Base-by-base conservation (phyloP, 2,888 invertebrate genomes). In the Baccha elongata region DNA sequence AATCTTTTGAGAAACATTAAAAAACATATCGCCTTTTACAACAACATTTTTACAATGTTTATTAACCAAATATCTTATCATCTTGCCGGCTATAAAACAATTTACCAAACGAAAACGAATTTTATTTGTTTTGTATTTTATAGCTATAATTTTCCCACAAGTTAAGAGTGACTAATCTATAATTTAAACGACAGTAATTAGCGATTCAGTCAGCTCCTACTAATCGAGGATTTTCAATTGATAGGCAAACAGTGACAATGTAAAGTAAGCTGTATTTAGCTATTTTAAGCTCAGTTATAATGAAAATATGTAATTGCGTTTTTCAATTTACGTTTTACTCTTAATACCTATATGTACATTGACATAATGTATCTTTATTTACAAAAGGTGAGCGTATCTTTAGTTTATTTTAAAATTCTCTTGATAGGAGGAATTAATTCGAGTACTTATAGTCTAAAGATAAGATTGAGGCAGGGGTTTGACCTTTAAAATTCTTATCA, bases 251-350 rank as follows among this genome's bases (percentile, higher is more conserved):
- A 23, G 17, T 52, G 29, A 29, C 11, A 52, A 29, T 29, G 50
- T 52, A 52, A 29, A n/a, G 10, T 13, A 0, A 29, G 17, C n/a
- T 53, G 35, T 52, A 6, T 53, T 53, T 37, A 8, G 5, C 21
- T 21, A 2, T 35, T 37, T 53, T 35, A 3, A 53, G 17, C 32
- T 53, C n/a, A 11, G 11, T 50, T 13, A 50, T 50, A 29, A 11
- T 17, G 17, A 2, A 26, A 23, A 48, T 23, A 48, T 23, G n/a
- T n/a, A n/a, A 48, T 26, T 52, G 52, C 32, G 32, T 32, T 52
- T 52, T 32, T 0, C 10, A 52, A 52, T 17, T 52, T 1, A 3
- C n/a, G n/a, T n/a, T n/a, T n/a, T n/a, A n/a, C n/a, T n/a, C n/a
- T n/a, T n/a, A n/a, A n/a, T n/a, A n/a, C n/a, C n/a, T n/a, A n/a